These are phyloP conservation scores for Phortica variegata DNA, from an alignment of 1,140 invertebrate genomes.

Conservation along the genomic window DNA sequence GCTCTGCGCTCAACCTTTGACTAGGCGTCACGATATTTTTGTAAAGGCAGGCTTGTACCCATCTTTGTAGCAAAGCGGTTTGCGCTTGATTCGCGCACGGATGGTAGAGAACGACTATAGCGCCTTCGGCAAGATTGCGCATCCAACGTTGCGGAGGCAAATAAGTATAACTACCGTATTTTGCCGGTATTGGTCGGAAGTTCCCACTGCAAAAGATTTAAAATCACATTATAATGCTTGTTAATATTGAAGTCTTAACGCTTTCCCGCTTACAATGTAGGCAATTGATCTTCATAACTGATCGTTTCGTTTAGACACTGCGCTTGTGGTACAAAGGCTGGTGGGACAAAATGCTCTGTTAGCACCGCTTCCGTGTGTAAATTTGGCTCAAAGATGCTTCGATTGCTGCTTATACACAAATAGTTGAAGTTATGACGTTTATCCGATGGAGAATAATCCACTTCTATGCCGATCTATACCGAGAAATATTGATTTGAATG, in stretches of 20 bases:
- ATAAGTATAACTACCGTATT: slow-evolving; percentile 81
- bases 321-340: slow-evolving; percentile 64
- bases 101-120: slow-evolving; percentile 83
- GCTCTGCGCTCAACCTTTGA: slow-evolving; percentile 62
- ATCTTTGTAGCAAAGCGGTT: slow-evolving; percentile 64
- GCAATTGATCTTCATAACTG: slow-evolving; percentile 65
- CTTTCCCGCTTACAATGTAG: slow-evolving; percentile 64
- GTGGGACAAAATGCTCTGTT: slow-evolving; percentile 64
- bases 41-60: slow-evolving; percentile 72
- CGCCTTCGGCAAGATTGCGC: slow-evolving; percentile 84
- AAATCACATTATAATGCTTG: background rate
- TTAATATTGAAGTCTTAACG: background rate
- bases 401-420: slow-evolving; percentile 47
- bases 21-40: slow-evolving; percentile 81
- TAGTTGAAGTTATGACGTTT: slow-evolving; percentile 66
- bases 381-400: slow-evolving; percentile 58
- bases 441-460: slow-evolving; percentile 72
- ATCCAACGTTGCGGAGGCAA: slow-evolving; percentile 82
- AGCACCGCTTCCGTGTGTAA: slow-evolving; percentile 58
- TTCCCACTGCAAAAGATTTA: slow-evolving; percentile 66
- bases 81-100: slow-evolving; percentile 75
- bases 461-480: slow-evolving; percentile 65
- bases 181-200: slow-evolving; percentile 78
- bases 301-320: slow-evolving; percentile 72
- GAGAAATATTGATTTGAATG: too few species aligned